Percentiles rank a stretch among this genome's conserved stretches.
Conservation (phyloP, 2,888 invertebrate genomes). For the Punctoribates punctum region DNA sequence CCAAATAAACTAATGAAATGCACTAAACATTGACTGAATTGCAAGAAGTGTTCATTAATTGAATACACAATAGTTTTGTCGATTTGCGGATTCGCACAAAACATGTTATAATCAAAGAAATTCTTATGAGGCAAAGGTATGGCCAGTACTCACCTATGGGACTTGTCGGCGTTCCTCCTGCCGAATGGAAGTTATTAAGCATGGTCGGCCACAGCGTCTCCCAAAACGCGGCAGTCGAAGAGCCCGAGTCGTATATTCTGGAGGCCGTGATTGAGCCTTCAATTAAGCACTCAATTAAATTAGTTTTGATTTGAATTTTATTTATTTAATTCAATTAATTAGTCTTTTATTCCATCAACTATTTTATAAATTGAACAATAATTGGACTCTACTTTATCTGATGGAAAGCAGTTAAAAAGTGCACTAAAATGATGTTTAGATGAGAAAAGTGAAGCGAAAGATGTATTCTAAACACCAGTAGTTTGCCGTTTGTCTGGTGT, state of each 20-base stretch:
- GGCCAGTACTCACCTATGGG: constrained; percentile 46
- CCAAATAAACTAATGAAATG: constrained; percentile 49
- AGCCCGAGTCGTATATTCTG: constrained; percentile 32
- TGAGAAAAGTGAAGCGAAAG: constrained; percentile 13
- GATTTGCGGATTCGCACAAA: neutral
- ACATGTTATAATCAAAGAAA: too few relatives aligned
- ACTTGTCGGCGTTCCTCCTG: constrained; percentile 36
- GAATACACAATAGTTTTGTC: constrained; percentile 34
- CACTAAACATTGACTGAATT: constrained; percentile 43
- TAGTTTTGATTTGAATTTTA: constrained; percentile 5
- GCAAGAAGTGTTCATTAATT: constrained; percentile 45
- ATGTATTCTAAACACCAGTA: constrained; percentile 17
- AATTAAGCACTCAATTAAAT: constrained; percentile 20
- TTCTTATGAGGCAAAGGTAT: neutral
- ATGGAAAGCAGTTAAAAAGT: constrained; percentile 16
- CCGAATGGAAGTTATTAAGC: constrained; percentile 46
- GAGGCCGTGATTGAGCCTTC: constrained; percentile 24
- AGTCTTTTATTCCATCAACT: neutral
- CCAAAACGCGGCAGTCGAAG: constrained; percentile 44
- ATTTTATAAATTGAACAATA: constrained; percentile 6
- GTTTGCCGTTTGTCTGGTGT: neutral
- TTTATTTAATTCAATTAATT: constrained; percentile 30
- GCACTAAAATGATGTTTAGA: constrained; percentile 23
- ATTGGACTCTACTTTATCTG: constrained; percentile 14
- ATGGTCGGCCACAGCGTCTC: constrained; percentile 44